Evolutionary conservation across 2,888 invertebrate genomes (phyloP).

Genomic region (Patella pellucida): DNA sequence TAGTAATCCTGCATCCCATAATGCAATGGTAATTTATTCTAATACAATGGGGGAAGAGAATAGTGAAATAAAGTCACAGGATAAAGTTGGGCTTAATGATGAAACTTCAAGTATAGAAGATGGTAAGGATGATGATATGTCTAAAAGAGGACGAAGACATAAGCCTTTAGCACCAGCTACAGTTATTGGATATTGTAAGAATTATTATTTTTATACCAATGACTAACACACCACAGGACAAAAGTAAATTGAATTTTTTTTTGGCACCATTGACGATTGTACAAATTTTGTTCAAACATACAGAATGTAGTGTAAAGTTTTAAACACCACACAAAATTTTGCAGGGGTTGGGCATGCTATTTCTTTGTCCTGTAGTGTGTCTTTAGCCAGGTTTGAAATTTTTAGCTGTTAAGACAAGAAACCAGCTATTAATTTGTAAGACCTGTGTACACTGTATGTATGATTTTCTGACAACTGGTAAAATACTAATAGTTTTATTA

Average conservation of each 20-base stretch:
- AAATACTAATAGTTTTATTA: not conserved
- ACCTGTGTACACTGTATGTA: not conserved
- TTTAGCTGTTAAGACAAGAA: not conserved
- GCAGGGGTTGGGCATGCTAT: constrained; percentile 29
- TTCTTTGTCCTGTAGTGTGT: constrained; percentile 35
- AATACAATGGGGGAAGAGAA: constrained; percentile 14
- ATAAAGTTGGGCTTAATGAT: constrained; percentile 18
- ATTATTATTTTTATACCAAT: not conserved
- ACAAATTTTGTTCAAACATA: no score
- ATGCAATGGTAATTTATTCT: not conserved
- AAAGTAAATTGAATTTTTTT: no score
- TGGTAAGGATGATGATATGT: constrained; percentile 23
- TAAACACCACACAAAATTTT: constrained; percentile 12
- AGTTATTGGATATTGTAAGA: not conserved
- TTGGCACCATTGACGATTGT: no score
- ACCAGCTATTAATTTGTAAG: not conserved
- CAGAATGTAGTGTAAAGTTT: no score
- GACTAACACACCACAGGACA: no score
- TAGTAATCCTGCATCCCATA: constrained; percentile 10
- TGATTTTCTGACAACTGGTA: not conserved
- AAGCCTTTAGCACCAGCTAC: not conserved
- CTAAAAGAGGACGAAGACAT: constrained; percentile 18
- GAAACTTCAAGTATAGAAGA: constrained; percentile 24
- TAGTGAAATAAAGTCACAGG: constrained; percentile 16
- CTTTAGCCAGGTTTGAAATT: constrained; percentile 33